Evolutionary conservation across 2,113 vertebrate genomes (phyloP), one percentile per base, ranked within the genome.

Genomic region (Dromas ardeola): DNA sequence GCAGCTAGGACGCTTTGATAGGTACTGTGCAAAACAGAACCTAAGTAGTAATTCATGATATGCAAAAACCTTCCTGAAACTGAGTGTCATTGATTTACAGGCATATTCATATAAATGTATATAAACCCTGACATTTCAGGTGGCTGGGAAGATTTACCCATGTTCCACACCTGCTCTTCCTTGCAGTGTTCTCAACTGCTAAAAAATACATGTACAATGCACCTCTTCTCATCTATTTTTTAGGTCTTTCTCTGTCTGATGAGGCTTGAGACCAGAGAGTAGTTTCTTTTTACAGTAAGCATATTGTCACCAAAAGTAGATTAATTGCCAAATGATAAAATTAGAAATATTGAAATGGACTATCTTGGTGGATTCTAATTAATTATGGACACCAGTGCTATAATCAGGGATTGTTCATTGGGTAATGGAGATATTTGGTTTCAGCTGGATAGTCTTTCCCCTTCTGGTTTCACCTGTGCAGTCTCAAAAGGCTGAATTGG

Each of bases 301-400:
- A 91, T 27, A 59, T 4, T 45, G 30, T 86, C 86, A 84, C 70
- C 62, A 73, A 58, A 90, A 95, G 62, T 53, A 88, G 55, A 78
- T 97, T 93, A 97, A 96, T 93, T 97, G 71, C 52, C 42, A 79
- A 90, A 96, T 92, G 73, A 92, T 94, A 94, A 96, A 96, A 96
- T 96, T 81, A 96, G 92, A 85, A 94, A 81, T 40, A 87, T 76
- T 95, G 38, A 73, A 96, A 88, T 74, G 13, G 67, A 79, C 65
- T 81, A 74, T 15, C 43, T 66, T 5, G 19, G 58, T 81, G 74
- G 86, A 84, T 98, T 94, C 86, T 95, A 95, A 97, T 97, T 95
- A 95, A 81, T 95, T 88, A 88, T 94, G 88, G 91, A 55, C 32
- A 94, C 66, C 61, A 50, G 18, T 67, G 49, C 61, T 58, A 63